A percentile compares a stretch with the other conserved stretches of the same genome.
These are phyloP conservation scores for Sminthurides aquaticus DNA, from an alignment of 2,888 invertebrate species.

Conservation along the genomic window DNA sequence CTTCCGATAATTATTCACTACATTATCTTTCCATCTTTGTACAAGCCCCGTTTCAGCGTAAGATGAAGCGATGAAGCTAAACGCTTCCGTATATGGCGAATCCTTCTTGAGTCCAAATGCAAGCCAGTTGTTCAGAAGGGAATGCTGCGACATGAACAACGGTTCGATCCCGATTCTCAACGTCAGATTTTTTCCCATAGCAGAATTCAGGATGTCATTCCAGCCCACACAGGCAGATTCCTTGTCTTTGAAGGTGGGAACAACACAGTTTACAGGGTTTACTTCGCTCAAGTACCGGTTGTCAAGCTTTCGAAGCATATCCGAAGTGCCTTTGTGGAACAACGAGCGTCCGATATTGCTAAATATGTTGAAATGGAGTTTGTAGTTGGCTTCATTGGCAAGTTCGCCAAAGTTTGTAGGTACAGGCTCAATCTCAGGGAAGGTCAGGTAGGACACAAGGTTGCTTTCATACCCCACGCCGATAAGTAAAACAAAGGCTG, in stretches of 20 bases:
- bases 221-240: conserved; percentile 16
- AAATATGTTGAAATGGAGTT: conserved; percentile 14
- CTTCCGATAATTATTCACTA: conserved; percentile 1
- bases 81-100: conserved; percentile 20
- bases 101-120: conserved; percentile 19
- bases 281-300: conserved; percentile 1
- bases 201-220: conserved; percentile 12
- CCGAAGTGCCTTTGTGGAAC: conserved; percentile 12
- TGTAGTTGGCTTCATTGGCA: background rate
- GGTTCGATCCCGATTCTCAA: conserved; percentile 10
- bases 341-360: conserved; percentile 16
- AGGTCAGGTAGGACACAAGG: conserved; percentile 21
- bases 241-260: conserved; percentile 2
- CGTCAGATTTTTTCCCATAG: conserved; percentile 17
- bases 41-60: conserved; percentile 12
- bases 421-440: conserved; percentile 8
- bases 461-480: conserved; percentile 22
- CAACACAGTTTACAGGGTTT: conserved; percentile 5
- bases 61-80: conserved; percentile 14
- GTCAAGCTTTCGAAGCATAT: conserved; percentile 17
- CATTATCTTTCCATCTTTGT: conserved; percentile 15
- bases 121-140: conserved; percentile 19
- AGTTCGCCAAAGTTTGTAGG: conserved; percentile 17
- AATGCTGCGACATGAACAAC: conserved; percentile 15
- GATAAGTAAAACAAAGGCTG: conserved; percentile 13